Conservation (phyloP, 2,113 vertebrate species). For the Furnarius figulus region DNA sequence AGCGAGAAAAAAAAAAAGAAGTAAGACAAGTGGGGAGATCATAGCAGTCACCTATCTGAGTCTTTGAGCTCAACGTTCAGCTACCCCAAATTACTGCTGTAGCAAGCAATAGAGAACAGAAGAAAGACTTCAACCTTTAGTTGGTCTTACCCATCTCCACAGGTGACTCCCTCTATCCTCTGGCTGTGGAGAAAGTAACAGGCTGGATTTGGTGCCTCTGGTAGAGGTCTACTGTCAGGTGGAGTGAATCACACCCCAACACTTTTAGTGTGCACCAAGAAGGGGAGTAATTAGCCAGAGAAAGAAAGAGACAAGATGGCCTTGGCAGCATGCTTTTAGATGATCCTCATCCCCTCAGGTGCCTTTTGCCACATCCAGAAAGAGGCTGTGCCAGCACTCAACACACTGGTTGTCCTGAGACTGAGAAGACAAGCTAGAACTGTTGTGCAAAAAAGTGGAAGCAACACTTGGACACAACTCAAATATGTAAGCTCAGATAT, state of each 20-base stretch:
- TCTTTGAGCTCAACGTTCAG: neutral
- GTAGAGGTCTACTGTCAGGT: neutral
- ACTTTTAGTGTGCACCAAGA: neutral
- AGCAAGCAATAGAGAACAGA: neutral
- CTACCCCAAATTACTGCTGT: neutral
- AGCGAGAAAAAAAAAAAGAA: accelerated
- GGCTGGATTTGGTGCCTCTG: neutral
- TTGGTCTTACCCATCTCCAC: neutral
- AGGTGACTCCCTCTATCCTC: neutral
- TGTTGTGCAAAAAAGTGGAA: neutral
- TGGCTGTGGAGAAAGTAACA: neutral
- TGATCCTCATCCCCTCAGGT: neutral
- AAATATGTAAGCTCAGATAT: neutral
- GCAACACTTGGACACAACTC: neutral
- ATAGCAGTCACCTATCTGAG: neutral
- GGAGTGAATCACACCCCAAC: neutral
- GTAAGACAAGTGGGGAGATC: neutral
- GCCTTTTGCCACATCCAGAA: neutral
- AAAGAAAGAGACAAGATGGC: neutral
- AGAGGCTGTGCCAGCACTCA: neutral
- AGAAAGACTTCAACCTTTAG: neutral
- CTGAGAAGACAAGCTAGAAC: neutral
- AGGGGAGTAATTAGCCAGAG: neutral
- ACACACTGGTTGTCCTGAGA: neutral
- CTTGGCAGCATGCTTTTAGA: neutral